phyloP scores from a whole-genome alignment of 1,140 invertebrate species.

The Pogonomyrmex barbatus region DNA sequence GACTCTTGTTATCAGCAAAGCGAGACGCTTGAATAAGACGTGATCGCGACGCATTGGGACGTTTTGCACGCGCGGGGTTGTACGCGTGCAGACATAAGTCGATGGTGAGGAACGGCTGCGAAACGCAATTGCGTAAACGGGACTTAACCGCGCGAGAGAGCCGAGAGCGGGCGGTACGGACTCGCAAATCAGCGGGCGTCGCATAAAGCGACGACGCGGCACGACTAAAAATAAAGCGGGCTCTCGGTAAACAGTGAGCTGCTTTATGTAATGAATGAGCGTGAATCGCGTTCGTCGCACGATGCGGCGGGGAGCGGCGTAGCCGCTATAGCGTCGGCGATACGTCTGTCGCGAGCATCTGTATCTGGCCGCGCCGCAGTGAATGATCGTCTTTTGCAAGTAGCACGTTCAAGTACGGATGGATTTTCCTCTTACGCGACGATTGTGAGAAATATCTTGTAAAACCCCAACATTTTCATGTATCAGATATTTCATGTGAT shows the following conservation, averaged over 20 bases:
- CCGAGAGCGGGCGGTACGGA: conserved; percentile 37
- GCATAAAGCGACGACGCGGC: conserved; percentile 70
- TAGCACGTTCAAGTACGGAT: background rate
- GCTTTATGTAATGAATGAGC: conserved; percentile 84
- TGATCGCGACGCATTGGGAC: conserved; percentile 19
- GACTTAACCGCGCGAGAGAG: conserved; percentile 55
- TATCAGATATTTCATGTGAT: background rate
- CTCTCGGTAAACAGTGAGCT: conserved; percentile 80
- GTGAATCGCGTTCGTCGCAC: conserved; percentile 73
- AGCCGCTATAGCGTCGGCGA: conserved; percentile 35
- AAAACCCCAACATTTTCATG: background rate
- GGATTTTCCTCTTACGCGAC: background rate
- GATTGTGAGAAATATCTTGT: conserved; percentile 1
- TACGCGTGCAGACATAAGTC: background rate
- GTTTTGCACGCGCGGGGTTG: background rate
- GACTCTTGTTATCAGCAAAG: conserved; percentile 40
- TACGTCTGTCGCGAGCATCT: conserved; percentile 12
- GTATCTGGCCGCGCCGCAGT: conserved; percentile 23
- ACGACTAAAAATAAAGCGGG: conserved; percentile 81
- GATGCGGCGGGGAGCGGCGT: conserved; percentile 22
- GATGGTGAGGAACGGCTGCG: conserved; percentile 9
- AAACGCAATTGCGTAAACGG: conserved; percentile 58
- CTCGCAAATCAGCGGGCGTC: conserved; percentile 66
- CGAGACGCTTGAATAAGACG: background rate
- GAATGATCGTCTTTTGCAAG: background rate